Conservation (phyloP, 2,888 invertebrate species). For the Oxyscelio sp. region DNA sequence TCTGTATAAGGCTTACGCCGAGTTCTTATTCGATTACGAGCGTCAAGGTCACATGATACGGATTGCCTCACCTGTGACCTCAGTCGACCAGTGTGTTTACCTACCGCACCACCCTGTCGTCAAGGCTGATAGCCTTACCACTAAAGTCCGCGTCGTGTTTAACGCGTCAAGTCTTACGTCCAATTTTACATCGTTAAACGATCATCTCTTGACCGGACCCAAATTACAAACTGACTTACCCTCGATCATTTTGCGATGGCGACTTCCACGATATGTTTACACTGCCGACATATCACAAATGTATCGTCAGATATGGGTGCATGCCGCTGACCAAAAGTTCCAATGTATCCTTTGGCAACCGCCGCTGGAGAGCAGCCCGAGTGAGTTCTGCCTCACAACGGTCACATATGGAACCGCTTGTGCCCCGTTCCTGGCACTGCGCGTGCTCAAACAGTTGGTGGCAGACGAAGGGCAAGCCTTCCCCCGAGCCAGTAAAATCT, state of each 20-base stretch:
- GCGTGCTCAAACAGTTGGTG: too few relatives aligned
- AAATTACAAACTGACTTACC: too few relatives aligned
- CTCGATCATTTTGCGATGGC: too few relatives aligned
- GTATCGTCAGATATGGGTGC: too few relatives aligned
- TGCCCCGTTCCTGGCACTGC: too few relatives aligned
- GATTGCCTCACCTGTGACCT: not conserved
- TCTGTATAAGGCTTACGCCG: not conserved
- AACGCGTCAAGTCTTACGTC: constrained; percentile 49
- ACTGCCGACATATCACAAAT: too few relatives aligned
- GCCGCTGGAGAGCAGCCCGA: too few relatives aligned
- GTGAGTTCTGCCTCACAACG: too few relatives aligned
- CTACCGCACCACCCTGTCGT: constrained; percentile 47
- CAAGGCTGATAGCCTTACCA: constrained; percentile 19
- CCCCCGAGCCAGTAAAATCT: not conserved
- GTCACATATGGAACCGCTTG: not conserved
- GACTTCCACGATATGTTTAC: too few relatives aligned
- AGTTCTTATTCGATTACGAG: constrained; percentile 8
- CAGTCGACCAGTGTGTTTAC: not conserved
- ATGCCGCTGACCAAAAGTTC: too few relatives aligned
- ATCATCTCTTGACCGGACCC: too few relatives aligned
- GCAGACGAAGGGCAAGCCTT: not conserved
- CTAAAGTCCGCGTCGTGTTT: constrained; percentile 46
- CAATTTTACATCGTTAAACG: constrained; percentile 42
- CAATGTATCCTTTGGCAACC: too few relatives aligned
- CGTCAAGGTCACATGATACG: not conserved